Base-by-base conservation (phyloP, 2,797 vertebrate species). In the Tachyglossus aculeatus region DNA sequence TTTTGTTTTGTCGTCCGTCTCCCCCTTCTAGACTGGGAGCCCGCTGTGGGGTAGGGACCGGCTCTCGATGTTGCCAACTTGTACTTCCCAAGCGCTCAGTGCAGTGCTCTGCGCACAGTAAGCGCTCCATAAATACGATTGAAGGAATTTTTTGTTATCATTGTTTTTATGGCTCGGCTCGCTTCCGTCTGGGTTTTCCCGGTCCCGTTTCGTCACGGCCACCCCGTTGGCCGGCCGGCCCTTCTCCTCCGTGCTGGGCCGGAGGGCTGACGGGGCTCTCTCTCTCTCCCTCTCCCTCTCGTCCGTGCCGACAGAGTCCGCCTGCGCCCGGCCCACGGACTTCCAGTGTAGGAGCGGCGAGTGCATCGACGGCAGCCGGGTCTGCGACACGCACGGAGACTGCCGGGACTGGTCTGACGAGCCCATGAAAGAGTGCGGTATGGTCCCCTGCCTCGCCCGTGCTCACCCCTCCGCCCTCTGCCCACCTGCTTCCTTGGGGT, bases 331-430 rank as follows among this genome's bases (percentile, higher is more conserved):
- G 69, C 93, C 93, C 15, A 92, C 86, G 80, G 97, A 94, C 90
- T 99, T 99, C 91, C 95, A 94, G 91, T 99, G 98, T 91, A 96
- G 95, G 90, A 98, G 94, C 74, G 97, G 96, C 53, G 95, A 99
- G 90, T 99, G 98, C 82, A 96, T 99, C 60, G 95, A 97, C 90
- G 92, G 92, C 93, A 90, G 86, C 90, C 97, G 95, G 91, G 96
- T 99, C 93, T 99, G 98, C 67, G 95, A 99, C 92, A 92, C 91
- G 34, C 93, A 95, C 68, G 96, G 91, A 84, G 97, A 99, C 94
- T 99, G 97, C 94, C 95, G 94, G 84, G 98, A 99, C 89, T 95
- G 96, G 96, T 99, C 98, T 39, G 98, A 99, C 68, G 98, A 99
- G 83, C 97, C 96, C 58, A 85, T 93, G 86, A 98, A 96, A 87